Conservation (phyloP, 2,888 invertebrate species). For the Drosophila antonietae region DNA sequence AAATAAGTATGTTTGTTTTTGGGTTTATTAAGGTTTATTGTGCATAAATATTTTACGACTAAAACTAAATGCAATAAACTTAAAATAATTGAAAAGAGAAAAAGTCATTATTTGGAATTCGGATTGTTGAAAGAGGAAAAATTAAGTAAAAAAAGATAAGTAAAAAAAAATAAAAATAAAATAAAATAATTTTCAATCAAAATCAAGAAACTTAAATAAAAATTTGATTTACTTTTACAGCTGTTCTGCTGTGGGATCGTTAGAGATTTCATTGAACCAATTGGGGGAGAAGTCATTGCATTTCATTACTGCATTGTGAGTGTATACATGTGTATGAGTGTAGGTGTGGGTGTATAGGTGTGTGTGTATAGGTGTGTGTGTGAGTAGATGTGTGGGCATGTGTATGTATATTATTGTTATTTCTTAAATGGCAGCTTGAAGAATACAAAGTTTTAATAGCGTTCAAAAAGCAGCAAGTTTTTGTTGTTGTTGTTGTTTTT, state of each 20-base stretch:
- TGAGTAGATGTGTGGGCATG: neutral
- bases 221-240: slow-evolving; percentile 11
- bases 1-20: slow-evolving; percentile 54
- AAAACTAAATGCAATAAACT: slow-evolving; percentile 69
- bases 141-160: neutral
- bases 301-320: slow-evolving; percentile 52
- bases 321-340: slow-evolving; percentile 6
- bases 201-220: slow-evolving; percentile 18
- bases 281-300: slow-evolving; percentile 48
- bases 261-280: slow-evolving; percentile 59
- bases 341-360: slow-evolving; percentile 3
- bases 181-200: slow-evolving; percentile 7
- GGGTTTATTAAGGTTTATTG: slow-evolving; percentile 70
- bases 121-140: slow-evolving; percentile 40
- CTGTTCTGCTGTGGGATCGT: slow-evolving; percentile 16
- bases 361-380: slow-evolving; percentile 17
- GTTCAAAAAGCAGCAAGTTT: slow-evolving; percentile 37
- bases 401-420: slow-evolving; percentile 41
- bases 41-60: slow-evolving; percentile 79
- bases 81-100: slow-evolving; percentile 53
- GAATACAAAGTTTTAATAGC: slow-evolving; percentile 59
- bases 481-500: slow-evolving; percentile 4
- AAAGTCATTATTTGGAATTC: slow-evolving; percentile 40
- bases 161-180: neutral
- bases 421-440: slow-evolving; percentile 73